Percentiles rank a stretch among this genome's conserved stretches.
phyloP scores from a whole-genome alignment of 2,888 invertebrate species.

The Ypsolopha sequella region DNA sequence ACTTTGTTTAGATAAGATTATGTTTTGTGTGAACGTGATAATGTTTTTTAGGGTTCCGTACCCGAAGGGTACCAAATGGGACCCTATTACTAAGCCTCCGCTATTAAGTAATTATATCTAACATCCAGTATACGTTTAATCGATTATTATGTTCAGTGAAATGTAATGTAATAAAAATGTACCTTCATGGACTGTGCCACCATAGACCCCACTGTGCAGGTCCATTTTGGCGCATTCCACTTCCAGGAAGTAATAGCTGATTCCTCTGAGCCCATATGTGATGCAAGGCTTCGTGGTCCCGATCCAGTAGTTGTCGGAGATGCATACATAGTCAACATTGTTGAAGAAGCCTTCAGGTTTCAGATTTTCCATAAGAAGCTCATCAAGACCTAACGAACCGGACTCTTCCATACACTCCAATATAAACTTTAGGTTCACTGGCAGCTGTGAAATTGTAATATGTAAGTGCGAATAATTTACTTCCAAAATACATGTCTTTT shows the following conservation, averaged over 20 bases:
- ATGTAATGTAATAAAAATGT: constrained; percentile 33
- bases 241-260: constrained; percentile 92
- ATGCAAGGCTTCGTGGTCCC: constrained; percentile 97
- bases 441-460: constrained; percentile 54
- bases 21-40: constrained; percentile 5
- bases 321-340: constrained; percentile 93
- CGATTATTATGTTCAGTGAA: too few relatives aligned
- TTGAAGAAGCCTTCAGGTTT: constrained; percentile 81
- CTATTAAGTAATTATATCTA: too few relatives aligned
- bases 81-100: too few relatives aligned
- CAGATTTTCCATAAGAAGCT: constrained; percentile 72
- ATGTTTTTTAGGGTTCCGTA: too few relatives aligned
- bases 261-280: constrained; percentile 95
- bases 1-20: not conserved
- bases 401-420: constrained; percentile 99
- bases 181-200: constrained; percentile 88
- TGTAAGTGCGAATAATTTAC: constrained; percentile 1
- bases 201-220: constrained; percentile 96
- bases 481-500: too few relatives aligned
- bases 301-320: constrained; percentile 99
- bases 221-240: constrained; percentile 92
- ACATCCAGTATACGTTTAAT: too few relatives aligned
- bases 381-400: constrained; percentile 96
- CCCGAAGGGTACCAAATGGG: too few relatives aligned
- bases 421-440: constrained; percentile 87